A percentile compares a stretch with the other conserved stretches of the same genome.
These are phyloP conservation scores for Poecile montanus DNA, from an alignment of 2,797 vertebrate genomes.

Conservation along the genomic window DNA sequence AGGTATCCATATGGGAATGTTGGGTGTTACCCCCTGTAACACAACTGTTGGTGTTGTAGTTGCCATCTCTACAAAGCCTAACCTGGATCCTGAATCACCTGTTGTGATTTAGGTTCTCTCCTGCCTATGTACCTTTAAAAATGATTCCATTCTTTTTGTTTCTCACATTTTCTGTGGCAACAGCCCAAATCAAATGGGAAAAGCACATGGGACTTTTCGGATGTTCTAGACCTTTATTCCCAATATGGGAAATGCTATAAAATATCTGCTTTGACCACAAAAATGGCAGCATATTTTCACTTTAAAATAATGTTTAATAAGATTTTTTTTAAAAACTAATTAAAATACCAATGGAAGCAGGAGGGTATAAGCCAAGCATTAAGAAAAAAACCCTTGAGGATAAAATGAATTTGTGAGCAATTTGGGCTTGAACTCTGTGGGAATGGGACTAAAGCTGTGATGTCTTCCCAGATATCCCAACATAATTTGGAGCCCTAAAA, in stretches of 20 bases:
- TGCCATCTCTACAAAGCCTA: background rate
- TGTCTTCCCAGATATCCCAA: conserved; percentile 48
- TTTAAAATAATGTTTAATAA: background rate
- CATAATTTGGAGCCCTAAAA: conserved; percentile 45
- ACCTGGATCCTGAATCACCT: background rate
- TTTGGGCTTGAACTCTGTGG: conserved; percentile 50
- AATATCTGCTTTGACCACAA: background rate
- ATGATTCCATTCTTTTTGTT: background rate
- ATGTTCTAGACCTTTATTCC: background rate
- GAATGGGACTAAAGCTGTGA: conserved; percentile 45
- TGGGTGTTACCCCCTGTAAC: background rate
- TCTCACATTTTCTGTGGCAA: background rate
- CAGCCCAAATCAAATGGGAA: background rate
- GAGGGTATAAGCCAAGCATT: conserved; percentile 32
- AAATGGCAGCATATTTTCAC: background rate
- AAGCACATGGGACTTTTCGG: background rate
- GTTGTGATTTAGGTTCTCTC: background rate
- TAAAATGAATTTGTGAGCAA: conserved; percentile 30
- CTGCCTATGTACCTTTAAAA: background rate
- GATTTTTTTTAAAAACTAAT: background rate
- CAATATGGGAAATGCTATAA: background rate
- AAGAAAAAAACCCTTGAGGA: conserved; percentile 35
- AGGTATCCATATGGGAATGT: accelerated
- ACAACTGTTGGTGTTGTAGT: background rate
- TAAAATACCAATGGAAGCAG: conserved; percentile 15